Evolutionary conservation across 2,888 invertebrate genomes (phyloP), one percentile per base, ranked within the genome.

Genomic region (Lasioglossum lativentre): DNA sequence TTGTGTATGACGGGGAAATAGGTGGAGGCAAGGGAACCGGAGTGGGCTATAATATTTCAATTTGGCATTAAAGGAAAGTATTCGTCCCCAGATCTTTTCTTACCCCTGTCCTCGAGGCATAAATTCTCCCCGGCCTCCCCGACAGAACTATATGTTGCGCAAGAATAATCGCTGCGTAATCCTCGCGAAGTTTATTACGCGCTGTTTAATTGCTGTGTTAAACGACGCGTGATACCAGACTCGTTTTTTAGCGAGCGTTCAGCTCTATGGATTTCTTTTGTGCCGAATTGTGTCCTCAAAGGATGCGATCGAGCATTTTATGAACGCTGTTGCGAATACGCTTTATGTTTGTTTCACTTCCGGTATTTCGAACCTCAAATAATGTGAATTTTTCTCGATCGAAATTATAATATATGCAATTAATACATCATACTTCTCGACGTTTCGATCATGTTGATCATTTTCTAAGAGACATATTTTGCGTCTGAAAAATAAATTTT

Each of bases 21-120:
- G 34, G 59, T n/a, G 14, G 52, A 71, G 34, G 72, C 38, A 42
- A 70, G 79, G 56, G 59, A 47, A 40, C 40, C 30, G n/a, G 56
- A 71, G 72, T 56, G 14, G 56, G n/a, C 56, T 63, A 75, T 80
- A 85, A 85, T 85, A 81, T 85, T 86, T 86, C 82, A 82, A 85
- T 87, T 80, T 75, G 59, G 78, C 82, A 79, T 81, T 75, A 75
- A 75, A 73, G 70, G 40, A 59, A 75, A 72, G 72, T 72, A 78
- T 59, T 74, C 38, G 42, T 66, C 70, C 82, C 47, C 40, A 23
- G 70, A 76, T 78, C 66, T 81, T 73, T 73, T 56, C 56, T 78
- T 78, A 27, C 42, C 75, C 75, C 71, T 66, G 76, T 79, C 73
- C 45, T 45, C 70, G 52, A 10, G 23, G 47, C 34, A 79, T 85